These are phyloP conservation scores for Semotilus atromaculatus DNA, from an alignment of 2,797 vertebrate genomes.

Conservation along the genomic window DNA sequence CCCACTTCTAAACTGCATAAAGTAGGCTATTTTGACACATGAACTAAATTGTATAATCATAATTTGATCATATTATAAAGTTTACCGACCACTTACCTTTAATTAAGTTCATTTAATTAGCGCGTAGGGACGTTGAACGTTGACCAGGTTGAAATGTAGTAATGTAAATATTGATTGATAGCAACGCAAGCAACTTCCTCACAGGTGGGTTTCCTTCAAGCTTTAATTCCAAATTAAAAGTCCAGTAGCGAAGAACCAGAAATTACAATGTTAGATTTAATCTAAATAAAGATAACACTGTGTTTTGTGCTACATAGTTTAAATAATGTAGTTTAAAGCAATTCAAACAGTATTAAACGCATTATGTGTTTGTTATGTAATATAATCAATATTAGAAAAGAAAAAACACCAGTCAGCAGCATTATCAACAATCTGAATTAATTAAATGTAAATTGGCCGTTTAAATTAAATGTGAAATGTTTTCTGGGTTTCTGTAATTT, in stretches of 20 bases:
- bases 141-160: neutral
- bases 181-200: neutral
- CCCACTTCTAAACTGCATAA: neutral
- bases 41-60: neutral
- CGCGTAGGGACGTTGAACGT: neutral
- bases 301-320: neutral
- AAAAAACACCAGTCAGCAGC: too few relatives aligned
- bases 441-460: neutral
- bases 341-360: neutral
- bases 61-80: neutral
- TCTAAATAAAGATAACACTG: neutral
- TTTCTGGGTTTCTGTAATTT: neutral
- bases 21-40: neutral
- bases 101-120: neutral
- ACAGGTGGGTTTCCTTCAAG: neutral
- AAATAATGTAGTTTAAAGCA: neutral
- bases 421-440: neutral
- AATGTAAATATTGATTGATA: neutral
- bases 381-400: too few relatives aligned
- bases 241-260: neutral
- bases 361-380: neutral
- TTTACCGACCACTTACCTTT: neutral
- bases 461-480: neutral
- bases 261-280: neutral
- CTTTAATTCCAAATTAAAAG: slow-evolving; percentile 14